phyloP scores from a whole-genome alignment of 2,797 vertebrate genomes.

The Amniataba percoides region DNA sequence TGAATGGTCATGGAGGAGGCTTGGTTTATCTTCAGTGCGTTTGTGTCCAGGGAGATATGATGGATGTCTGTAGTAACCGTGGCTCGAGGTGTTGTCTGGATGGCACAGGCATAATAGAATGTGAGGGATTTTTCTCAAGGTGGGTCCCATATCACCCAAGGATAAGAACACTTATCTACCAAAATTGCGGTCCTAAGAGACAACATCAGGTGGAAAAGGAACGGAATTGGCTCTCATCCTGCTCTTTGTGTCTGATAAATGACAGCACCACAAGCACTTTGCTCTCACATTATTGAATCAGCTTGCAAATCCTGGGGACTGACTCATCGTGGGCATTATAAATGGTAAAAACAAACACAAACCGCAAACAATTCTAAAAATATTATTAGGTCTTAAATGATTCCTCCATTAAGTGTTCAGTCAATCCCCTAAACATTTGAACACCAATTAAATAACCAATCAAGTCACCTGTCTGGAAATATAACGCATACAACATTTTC shows the following conservation, averaged over 20 bases:
- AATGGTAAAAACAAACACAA: conserved; percentile 25
- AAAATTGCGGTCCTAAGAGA: conserved; percentile 66
- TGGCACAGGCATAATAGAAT: conserved; percentile 58
- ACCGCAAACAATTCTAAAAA: neutral
- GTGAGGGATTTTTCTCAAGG: conserved; percentile 67
- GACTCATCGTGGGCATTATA: conserved; percentile 15
- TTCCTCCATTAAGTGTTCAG: neutral
- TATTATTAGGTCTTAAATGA: neutral
- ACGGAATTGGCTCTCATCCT: conserved; percentile 57
- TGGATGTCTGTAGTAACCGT: conserved; percentile 56
- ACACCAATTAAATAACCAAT: neutral
- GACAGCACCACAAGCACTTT: conserved; percentile 52
- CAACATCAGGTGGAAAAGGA: conserved; percentile 52
- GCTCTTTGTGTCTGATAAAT: conserved; percentile 77
- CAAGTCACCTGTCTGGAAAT: neutral
- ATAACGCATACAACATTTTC: neutral
- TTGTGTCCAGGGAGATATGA: conserved; percentile 68
- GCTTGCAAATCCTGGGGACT: conserved; percentile 29
- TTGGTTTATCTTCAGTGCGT: conserved; percentile 56
- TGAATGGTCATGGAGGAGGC: conserved; percentile 48
- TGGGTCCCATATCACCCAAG: conserved; percentile 58
- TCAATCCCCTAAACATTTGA: too few species aligned
- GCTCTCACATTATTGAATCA: conserved; percentile 61
- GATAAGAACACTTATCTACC: conserved; percentile 71
- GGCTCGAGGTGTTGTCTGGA: conserved; percentile 49